Evolutionary conservation across 1,140 invertebrate genomes (phyloP).

Genomic region (Drosophila nebulosa): DNA sequence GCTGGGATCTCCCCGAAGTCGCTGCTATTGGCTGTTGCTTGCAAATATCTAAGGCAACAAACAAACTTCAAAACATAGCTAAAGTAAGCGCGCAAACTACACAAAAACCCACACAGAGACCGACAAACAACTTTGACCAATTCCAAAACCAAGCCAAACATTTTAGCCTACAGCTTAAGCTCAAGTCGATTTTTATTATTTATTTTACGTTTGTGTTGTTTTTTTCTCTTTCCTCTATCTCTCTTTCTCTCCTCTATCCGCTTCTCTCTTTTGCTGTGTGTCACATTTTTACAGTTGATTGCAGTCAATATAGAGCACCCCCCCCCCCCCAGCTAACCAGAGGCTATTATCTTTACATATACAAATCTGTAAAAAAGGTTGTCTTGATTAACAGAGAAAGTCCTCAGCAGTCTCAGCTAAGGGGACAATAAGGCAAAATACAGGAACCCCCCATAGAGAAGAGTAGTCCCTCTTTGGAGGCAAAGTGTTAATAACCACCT

Average conservation of each 20-base stretch:
- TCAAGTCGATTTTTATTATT: slow-evolving; percentile 55
- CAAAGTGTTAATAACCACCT: too few relatives aligned
- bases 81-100: slow-evolving; percentile 58
- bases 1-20: neutral
- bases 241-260: neutral
- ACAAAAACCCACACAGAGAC: slow-evolving; percentile 31
- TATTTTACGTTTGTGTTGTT: slow-evolving; percentile 20
- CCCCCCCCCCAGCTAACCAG: too few relatives aligned
- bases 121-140: slow-evolving; percentile 41
- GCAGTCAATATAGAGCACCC: slow-evolving; percentile 53
- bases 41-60: neutral
- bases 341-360: slow-evolving; percentile 18
- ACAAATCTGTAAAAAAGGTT: slow-evolving; percentile 13
- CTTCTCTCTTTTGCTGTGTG: slow-evolving; percentile 22
- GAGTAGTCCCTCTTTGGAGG: too few relatives aligned
- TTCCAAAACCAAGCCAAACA: slow-evolving; percentile 53
- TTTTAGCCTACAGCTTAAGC: slow-evolving; percentile 14
- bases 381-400: slow-evolving; percentile 4
- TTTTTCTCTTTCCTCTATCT: slow-evolving; percentile 13
- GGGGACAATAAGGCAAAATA: slow-evolving; percentile 1
- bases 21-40: neutral
- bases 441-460: neutral
- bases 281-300: slow-evolving; percentile 74
- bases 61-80: slow-evolving; percentile 66
- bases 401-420: too few relatives aligned